phyloP scores from a whole-genome alignment of 2,888 invertebrate genomes.

The Drosophila prolongata region DNA sequence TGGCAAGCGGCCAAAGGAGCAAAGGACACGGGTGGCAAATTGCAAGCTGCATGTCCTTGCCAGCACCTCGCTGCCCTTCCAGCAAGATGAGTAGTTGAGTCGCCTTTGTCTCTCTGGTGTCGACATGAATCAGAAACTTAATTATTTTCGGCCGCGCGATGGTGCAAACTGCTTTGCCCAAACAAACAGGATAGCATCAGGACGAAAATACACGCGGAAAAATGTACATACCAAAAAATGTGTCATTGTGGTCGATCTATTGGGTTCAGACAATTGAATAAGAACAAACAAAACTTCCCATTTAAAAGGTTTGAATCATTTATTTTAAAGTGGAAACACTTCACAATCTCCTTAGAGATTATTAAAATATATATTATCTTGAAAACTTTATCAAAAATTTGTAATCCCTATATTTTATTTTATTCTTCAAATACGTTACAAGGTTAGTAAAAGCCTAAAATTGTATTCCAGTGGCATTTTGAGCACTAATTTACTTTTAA shows the following conservation, averaged over 20 bases:
- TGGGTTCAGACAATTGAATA: neutral
- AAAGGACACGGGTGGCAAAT: constrained; percentile 15
- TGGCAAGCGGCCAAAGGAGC: constrained; percentile 35
- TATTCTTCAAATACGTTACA: no score
- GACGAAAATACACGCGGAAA: constrained; percentile 1
- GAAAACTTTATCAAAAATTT: no score
- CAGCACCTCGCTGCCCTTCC: constrained; percentile 22
- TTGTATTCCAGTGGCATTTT: no score
- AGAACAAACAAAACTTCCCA: neutral
- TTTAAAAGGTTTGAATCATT: no score
- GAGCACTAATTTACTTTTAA: no score
- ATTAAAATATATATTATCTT: no score
- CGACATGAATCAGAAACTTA: constrained; percentile 77
- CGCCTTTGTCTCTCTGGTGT: constrained; percentile 62
- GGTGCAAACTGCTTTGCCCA: constrained; percentile 55
- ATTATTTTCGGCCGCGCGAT: constrained; percentile 67
- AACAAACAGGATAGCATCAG: constrained; percentile 51
- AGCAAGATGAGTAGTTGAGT: constrained; percentile 57
- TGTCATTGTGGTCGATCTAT: no score
- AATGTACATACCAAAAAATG: neutral
- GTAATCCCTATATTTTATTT: no score
- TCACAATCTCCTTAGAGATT: no score
- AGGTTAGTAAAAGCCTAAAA: no score
- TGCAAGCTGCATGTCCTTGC: constrained; percentile 54
- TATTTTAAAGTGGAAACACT: no score